phyloP scores from a whole-genome alignment of 2,888 invertebrate genomes.

The Exocentrus adspersus region DNA sequence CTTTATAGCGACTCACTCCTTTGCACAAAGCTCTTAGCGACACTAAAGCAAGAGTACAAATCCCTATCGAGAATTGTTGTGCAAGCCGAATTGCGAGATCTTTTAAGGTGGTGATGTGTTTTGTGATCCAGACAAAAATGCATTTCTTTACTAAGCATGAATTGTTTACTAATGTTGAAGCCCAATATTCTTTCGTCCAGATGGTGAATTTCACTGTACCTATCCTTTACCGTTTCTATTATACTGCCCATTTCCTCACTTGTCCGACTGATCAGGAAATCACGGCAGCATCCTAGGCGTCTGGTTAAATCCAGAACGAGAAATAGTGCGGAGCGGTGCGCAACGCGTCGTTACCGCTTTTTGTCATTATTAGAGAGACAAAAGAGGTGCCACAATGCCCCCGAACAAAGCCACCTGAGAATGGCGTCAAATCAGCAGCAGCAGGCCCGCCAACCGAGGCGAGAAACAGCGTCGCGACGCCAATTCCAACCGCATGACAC shows the following conservation, averaged over 20 bases:
- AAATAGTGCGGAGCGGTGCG: constrained; percentile 29
- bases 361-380: constrained; percentile 44
- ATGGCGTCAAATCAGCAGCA: constrained; percentile 52
- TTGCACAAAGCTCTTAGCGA: too few species aligned
- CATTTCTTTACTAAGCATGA: too few species aligned
- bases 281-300: constrained; percentile 30
- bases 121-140: too few species aligned
- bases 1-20: too few species aligned
- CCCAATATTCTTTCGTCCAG: too few species aligned
- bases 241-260: too few species aligned
- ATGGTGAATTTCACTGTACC: too few species aligned
- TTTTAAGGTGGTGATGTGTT: too few species aligned
- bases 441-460: constrained; percentile 52
- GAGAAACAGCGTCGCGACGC: constrained; percentile 56
- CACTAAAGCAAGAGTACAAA: too few species aligned
- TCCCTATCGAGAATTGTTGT: too few species aligned
- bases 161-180: too few species aligned
- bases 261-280: constrained; percentile 16
- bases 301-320: constrained; percentile 37
- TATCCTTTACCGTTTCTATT: not conserved
- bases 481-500: constrained; percentile 64
- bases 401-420: constrained; percentile 55
- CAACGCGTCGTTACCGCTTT: constrained; percentile 40
- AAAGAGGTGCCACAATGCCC: constrained; percentile 42
- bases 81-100: too few species aligned